Base-by-base conservation (phyloP, 2,888 invertebrate genomes). In the Heliothis peltigera region DNA sequence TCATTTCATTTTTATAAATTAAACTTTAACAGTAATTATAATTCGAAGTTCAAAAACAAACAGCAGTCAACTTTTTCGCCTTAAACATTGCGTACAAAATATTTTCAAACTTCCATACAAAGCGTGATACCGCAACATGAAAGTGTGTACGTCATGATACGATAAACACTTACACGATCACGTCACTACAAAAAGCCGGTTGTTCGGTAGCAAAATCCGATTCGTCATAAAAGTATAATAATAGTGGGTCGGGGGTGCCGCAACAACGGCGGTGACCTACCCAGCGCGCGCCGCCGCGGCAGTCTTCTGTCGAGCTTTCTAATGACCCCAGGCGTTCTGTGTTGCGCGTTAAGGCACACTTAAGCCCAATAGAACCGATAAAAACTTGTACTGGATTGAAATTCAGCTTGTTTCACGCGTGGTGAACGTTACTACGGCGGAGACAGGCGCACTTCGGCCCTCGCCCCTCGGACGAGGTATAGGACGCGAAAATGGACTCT, bases 161-260 rank as follows among this genome's bases (percentile, higher is more conserved):
- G 79, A 84, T 86, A 84, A 86, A 82, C 82, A 83, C 79, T 85
- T 77, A 76, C 82, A 82, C 83, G 86, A 85, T 86, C 83, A 85
- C 82, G 81, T 86, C 86, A 85, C 80, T 84, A 84, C 88, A 90
- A 89, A 89, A 90, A 89, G 88, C 84, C 85, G 85, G 84, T 86
- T 86, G 87, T 87, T 88, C 85, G 85, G 88, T 88, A 90, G 90
- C 90, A 91, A 93, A 93, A 94, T 91, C 92, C 90, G 92, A 94
- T 93, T 92, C 92, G 93, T 95, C 94, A 95, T 95, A 95, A 95
- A 95, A 95, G 92, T 94, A 93, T 94, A 94, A 94, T 94, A 94
- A 93, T 94, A 94, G 94, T 93, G 91, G 94, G 92, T 91, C 90
- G 92, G 91, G 91, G 91, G 88, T 89, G 92, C 93, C 93, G 93